Evolutionary conservation across 2,888 invertebrate genomes (phyloP).

Genomic region (Machimus rusticus): DNA sequence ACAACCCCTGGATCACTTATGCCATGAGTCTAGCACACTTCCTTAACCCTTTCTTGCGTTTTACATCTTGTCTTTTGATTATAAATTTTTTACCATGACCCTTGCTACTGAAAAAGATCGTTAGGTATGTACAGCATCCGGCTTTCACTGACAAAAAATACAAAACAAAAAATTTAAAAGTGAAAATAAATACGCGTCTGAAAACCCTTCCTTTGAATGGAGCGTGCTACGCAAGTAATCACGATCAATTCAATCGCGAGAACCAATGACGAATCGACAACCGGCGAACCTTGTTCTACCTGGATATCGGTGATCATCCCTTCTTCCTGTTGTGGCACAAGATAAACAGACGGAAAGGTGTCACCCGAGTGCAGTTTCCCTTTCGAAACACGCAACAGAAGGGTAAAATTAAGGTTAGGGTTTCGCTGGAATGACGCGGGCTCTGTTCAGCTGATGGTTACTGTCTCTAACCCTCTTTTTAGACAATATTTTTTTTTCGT

Average conservation of each 20-base stretch:
- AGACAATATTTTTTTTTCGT: neutral
- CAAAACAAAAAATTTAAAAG: neutral
- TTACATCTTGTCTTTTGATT: neutral
- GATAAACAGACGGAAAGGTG: constrained; percentile 12
- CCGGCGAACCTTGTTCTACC: constrained; percentile 19
- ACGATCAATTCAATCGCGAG: constrained; percentile 29
- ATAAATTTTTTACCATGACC: neutral
- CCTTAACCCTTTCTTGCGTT: constrained; percentile 41
- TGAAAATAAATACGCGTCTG: constrained; percentile 5
- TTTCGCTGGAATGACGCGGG: neutral
- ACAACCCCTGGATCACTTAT: neutral
- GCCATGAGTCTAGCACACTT: constrained; percentile 46
- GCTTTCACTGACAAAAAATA: neutral
- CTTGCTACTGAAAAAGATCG: neutral
- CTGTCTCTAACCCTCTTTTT: neutral
- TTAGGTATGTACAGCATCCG: constrained; percentile 14
- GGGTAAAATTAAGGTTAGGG: neutral
- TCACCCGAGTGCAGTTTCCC: neutral
- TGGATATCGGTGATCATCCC: neutral
- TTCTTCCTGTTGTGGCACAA: neutral
- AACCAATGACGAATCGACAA: constrained; percentile 20
- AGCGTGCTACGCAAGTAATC: constrained; percentile 11
- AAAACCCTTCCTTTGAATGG: neutral
- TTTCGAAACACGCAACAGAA: neutral
- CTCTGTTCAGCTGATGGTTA: neutral